Conservation (phyloP, 2,888 invertebrate species). For the Agriopis aurantiaria region DNA sequence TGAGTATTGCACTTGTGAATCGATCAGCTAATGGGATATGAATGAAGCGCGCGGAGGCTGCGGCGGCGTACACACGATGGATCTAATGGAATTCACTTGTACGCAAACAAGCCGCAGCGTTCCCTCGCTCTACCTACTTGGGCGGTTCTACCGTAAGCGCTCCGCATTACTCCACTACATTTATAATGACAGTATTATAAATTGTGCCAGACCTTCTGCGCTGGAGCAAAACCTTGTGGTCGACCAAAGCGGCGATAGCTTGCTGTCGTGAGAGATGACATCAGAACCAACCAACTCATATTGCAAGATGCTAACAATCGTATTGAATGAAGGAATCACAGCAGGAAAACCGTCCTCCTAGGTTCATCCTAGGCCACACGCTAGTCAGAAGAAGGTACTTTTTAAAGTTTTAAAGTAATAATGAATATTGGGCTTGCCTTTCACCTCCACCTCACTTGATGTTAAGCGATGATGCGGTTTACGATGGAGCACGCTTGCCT, state of each 20-base stretch:
- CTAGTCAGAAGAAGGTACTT: too few relatives aligned
- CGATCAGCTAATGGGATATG: slow-evolving; percentile 85
- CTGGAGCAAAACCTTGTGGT: neutral
- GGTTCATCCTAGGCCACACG: too few relatives aligned
- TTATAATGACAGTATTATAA: slow-evolving; percentile 25
- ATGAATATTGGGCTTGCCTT: too few relatives aligned
- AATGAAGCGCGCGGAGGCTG: slow-evolving; percentile 80
- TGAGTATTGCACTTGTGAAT: slow-evolving; percentile 78
- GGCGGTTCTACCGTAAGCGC: slow-evolving; percentile 58
- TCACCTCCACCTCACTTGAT: too few relatives aligned
- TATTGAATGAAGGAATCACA: neutral
- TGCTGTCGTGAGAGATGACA: neutral
- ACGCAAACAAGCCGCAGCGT: slow-evolving; percentile 83
- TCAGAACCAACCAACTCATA: neutral
- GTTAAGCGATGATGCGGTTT: too few relatives aligned
- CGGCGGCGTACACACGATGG: slow-evolving; percentile 76
- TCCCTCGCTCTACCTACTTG: slow-evolving; percentile 64
- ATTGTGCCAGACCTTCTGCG: neutral
- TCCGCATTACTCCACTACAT: slow-evolving; percentile 50
- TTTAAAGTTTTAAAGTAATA: too few relatives aligned
- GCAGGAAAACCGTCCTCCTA: neutral
- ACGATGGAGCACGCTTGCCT: too few relatives aligned
- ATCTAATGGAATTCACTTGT: slow-evolving; percentile 86
- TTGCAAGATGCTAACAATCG: neutral
- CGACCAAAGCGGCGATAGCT: neutral